Conservation (phyloP, 2,797 vertebrate genomes). For the Cygnus olor region DNA sequence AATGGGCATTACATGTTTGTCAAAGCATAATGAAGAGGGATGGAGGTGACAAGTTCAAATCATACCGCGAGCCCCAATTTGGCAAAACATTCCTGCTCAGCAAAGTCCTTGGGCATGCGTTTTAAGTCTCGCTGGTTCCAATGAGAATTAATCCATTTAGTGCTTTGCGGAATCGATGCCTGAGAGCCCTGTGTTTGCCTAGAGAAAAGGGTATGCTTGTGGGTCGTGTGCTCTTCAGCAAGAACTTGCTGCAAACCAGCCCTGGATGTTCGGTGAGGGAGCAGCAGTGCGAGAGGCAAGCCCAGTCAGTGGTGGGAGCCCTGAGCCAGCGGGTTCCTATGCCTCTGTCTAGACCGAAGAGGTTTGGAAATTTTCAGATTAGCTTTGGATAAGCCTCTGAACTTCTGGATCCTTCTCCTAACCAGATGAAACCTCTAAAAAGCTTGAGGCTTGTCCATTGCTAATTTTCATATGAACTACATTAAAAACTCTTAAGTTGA, state of each 20-base stretch:
- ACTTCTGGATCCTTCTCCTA: slow-evolving; percentile 31
- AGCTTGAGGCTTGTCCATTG: slow-evolving; percentile 65
- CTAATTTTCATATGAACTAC: slow-evolving; percentile 73
- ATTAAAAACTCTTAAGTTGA: slow-evolving; percentile 72
- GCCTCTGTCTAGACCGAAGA: background rate
- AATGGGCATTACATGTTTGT: background rate
- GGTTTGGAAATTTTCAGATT: slow-evolving; percentile 51
- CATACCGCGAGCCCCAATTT: fast-evolving
- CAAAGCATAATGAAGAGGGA: background rate
- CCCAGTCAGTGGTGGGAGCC: background rate
- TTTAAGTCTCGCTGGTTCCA: background rate
- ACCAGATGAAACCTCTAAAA: slow-evolving; percentile 47
- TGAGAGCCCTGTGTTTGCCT: fast-evolving
- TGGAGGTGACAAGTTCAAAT: background rate
- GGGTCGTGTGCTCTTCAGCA: background rate
- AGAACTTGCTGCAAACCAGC: background rate
- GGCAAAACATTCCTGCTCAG: background rate
- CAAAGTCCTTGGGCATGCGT: fast-evolving
- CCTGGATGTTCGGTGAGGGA: background rate
- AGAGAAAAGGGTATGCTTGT: background rate
- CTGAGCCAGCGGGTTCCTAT: slow-evolving; percentile 32
- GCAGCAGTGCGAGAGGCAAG: background rate
- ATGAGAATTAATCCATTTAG: background rate
- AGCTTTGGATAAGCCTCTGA: slow-evolving; percentile 65
- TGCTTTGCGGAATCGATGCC: background rate